Evolutionary conservation across 1,140 invertebrate species (phyloP), one percentile per base, ranked within the genome.

Genomic region (Agrilus planipennis): DNA sequence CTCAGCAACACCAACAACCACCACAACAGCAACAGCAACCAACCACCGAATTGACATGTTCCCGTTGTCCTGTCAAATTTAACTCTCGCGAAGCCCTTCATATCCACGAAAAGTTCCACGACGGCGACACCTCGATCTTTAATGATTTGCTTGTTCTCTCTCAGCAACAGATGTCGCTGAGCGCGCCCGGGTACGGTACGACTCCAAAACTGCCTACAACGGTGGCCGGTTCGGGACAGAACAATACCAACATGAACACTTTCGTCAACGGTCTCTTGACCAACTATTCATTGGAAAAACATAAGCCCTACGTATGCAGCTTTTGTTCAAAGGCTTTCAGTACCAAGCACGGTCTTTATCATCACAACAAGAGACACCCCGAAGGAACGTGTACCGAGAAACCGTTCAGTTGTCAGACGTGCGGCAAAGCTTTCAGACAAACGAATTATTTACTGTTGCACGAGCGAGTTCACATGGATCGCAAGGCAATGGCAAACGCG

Each of bases 391-490:
- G 83, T 55, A 81, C 83, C 29, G 67, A 84, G 43, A 72, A 81
- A 60, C 86, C 79, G 44, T 88, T 79, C 57, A 78, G 82, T 7
- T 88, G 85, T 53, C 74, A 78, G 43, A 81, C 84, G 48, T 89
- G 87, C 56, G 83, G 82, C 29, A 89, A 88, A 60, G 81, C 81
- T 12, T 89, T 89, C 72, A 84, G 84, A 67, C 83, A 86, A 58
- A 85, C 85, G 62, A 84, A 84, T 62, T 81, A 85, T 54, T 60
- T 87, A 38, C 71, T 83, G 56, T 61, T 85, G 18, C 85, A 89
- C 61, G 79, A 83, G 55, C 66, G 81, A 12, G 82, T 84, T 49
- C 84, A 88, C 58, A 81, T 85, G 73, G 82, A 86, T 58, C 68
- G 22, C n/a, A n/a, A n/a, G n/a, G n/a, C n/a, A n/a, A n/a, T n/a